Percentiles rank a stretch among this genome's conserved stretches.
phyloP scores from a whole-genome alignment of 2,797 vertebrate species.

The Zalophus californianus region DNA sequence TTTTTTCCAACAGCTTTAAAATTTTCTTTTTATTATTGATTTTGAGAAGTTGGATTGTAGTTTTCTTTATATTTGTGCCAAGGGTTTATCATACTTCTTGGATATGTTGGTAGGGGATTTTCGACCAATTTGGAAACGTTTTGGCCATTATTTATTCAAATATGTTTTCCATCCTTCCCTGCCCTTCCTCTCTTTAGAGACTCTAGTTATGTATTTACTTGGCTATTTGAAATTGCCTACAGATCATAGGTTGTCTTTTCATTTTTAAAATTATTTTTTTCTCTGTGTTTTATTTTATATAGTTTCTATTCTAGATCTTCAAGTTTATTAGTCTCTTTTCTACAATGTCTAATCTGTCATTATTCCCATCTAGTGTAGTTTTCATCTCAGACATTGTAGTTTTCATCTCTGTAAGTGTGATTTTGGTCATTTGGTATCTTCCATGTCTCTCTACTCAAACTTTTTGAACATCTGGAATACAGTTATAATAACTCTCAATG shows the following conservation, averaged over 20 bases:
- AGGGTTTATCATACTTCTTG: neutral
- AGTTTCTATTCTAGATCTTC: neutral
- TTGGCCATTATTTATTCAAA: neutral
- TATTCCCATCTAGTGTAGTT: neutral
- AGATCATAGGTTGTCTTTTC: neutral
- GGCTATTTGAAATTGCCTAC: neutral
- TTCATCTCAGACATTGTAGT: neutral
- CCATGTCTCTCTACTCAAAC: neutral
- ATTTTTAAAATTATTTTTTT: neutral
- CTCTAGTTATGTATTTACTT: neutral
- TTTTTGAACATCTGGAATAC: neutral
- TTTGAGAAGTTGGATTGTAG: neutral
- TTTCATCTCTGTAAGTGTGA: neutral
- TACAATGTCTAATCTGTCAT: neutral
- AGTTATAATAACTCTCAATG: neutral
- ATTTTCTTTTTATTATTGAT: constrained; percentile 1
- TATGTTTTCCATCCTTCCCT: neutral
- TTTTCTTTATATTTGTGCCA: neutral
- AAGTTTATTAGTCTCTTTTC: neutral
- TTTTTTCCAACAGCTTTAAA: neutral
- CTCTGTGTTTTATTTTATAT: neutral
- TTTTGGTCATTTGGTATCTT: neutral
- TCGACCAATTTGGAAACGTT: neutral
- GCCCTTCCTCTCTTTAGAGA: neutral
- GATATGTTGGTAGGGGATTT: neutral